Conservation (phyloP, 1,140 invertebrate genomes). For the Drosophila eugracilis region DNA sequence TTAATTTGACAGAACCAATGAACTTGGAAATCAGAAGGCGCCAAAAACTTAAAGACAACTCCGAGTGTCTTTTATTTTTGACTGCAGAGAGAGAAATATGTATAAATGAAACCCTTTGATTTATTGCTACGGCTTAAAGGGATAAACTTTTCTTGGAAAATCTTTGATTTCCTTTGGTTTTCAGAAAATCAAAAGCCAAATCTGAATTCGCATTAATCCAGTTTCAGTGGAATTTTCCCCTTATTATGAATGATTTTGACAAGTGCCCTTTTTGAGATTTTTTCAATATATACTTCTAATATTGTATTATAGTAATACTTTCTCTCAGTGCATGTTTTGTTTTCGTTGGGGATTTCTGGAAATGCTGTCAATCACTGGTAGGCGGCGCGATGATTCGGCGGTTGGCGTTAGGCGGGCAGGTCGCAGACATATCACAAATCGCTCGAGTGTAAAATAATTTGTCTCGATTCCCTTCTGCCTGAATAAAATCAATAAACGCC, state of each 20-base stretch:
- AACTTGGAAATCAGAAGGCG: constrained; percentile 63
- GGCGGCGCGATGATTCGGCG: constrained; percentile 25
- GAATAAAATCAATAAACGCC: constrained; percentile 62
- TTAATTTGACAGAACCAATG: constrained; percentile 56
- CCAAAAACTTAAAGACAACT: constrained; percentile 32
- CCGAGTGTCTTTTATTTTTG: constrained; percentile 1
- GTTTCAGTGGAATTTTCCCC: too few species aligned
- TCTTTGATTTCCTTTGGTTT: too few species aligned
- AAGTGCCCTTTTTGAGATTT: too few species aligned
- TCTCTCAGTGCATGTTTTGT: constrained; percentile 11
- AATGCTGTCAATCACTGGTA: constrained; percentile 52
- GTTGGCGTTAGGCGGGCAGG: constrained; percentile 28
- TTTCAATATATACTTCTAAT: too few species aligned
- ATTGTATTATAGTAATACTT: too few species aligned
- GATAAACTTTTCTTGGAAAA: too few species aligned
- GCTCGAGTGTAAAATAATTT: constrained; percentile 77
- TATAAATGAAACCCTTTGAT: too few species aligned
- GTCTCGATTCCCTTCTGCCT: constrained; percentile 66
- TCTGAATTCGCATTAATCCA: too few species aligned
- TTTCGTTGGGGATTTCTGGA: constrained; percentile 31
- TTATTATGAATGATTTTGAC: too few species aligned
- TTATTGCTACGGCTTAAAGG: too few species aligned
- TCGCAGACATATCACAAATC: constrained; percentile 71
- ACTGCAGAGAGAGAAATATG: constrained; percentile 1
- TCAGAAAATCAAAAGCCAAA: too few species aligned